Evolutionary conservation across 2,113 vertebrate genomes (phyloP), one percentile per base, ranked within the genome.

Genomic region (Microcebus tavaratra): DNA sequence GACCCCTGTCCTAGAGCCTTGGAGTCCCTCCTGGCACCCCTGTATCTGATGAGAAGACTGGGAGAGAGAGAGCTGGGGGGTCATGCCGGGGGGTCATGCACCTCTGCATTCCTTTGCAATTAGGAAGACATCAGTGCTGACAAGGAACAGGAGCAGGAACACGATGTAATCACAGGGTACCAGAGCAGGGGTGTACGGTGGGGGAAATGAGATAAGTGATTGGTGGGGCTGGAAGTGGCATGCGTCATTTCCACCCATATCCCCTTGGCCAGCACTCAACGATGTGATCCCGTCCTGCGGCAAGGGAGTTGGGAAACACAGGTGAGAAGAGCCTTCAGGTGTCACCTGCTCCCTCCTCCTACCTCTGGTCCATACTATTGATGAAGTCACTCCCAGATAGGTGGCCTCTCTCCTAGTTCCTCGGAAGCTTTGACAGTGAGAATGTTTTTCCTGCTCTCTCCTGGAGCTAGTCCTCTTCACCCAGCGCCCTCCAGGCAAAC

Each of bases 21-120:
- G 23, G 39, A 13, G 12, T 36, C 70, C 27, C 53, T 76, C 42
- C 48, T 50, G 67, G 42, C 8, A 18, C 11, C 20, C 70, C n/a
- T 76, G 25, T 39, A 7, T 45, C 80, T 55, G 92, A 50, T 15
- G 29, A 68, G 29, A 14, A 81, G 15, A n/a, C 27, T 21, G 12
- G 70, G 65, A 48, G 70, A 50, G 70, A 50, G 20, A 61, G 29
- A 50, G n/a, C 31, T 31, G 50, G 31, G 90, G 15, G 21, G 21
- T 61, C 21, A 0, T 36, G 29, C 70, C 8, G 63, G 34, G 59
- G 61, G 55, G 42, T 45, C 20, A 15, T 7, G 23, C 12, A 6
- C 45, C 20, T 34, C 88, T 21, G 63, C 8, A 29, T 50, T 82
- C 91, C 90, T 95, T 42, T 95, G 90, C 92, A 87, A 50, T 93